Evolutionary conservation across 1,140 invertebrate genomes (phyloP).

Genomic region (Drosophila ananassae): DNA sequence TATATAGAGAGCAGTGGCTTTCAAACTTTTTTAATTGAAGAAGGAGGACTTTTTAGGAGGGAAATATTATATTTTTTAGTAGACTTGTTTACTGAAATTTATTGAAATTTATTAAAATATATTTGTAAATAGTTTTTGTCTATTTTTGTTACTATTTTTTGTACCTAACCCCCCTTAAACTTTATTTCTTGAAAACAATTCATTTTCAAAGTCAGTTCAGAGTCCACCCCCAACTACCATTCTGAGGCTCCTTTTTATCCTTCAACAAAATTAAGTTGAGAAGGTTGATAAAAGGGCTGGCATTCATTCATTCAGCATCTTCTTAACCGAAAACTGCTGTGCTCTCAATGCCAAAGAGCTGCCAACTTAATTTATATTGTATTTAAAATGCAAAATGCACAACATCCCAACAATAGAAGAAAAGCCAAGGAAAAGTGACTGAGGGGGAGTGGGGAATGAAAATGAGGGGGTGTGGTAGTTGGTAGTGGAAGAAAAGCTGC

Average conservation of each 20-base stretch:
- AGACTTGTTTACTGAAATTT: too few relatives aligned
- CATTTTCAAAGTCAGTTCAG: conserved; percentile 36
- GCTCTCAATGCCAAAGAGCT: conserved; percentile 49
- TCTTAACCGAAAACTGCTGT: conserved; percentile 53
- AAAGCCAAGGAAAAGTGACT: background rate
- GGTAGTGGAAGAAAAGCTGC: conserved; percentile 24
- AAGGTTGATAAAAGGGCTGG: conserved; percentile 61
- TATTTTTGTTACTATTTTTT: too few relatives aligned
- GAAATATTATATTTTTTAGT: background rate
- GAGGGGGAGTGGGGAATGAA: background rate
- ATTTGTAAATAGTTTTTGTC: too few relatives aligned
- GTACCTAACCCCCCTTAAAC: background rate
- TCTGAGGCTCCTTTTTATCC: conserved; percentile 17
- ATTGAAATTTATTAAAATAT: too few relatives aligned
- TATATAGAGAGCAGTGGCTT: background rate
- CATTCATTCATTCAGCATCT: conserved; percentile 57
- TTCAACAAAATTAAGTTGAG: conserved; percentile 54
- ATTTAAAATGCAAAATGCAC: conserved; percentile 70
- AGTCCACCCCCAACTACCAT: background rate
- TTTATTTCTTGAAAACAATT: conserved; percentile 30
- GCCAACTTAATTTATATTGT: conserved; percentile 78
- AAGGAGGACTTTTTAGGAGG: background rate
- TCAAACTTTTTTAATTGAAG: conserved; percentile 16
- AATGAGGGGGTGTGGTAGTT: background rate
- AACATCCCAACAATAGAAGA: conserved; percentile 42